Conservation (phyloP, 2,113 vertebrate genomes). For the Herpetotheres cachinnans region DNA sequence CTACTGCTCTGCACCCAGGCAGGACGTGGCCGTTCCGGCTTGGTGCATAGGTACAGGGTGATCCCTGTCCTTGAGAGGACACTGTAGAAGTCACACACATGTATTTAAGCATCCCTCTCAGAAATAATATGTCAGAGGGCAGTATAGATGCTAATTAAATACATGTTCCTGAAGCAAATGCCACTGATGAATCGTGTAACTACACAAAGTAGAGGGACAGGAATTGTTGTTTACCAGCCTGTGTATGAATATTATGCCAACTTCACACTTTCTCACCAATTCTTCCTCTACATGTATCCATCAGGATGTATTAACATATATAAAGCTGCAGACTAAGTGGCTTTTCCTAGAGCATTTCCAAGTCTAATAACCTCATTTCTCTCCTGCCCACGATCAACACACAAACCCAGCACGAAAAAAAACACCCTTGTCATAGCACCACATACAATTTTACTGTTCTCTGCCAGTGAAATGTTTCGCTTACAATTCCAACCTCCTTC, state of each 20-base stretch:
- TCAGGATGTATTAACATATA: background rate
- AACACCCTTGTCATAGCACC: background rate
- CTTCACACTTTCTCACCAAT: background rate
- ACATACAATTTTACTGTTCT: background rate
- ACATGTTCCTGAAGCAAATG: background rate
- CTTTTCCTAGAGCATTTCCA: background rate
- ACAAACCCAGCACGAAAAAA: background rate
- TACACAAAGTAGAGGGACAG: background rate
- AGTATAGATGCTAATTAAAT: background rate
- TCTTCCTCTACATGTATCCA: background rate
- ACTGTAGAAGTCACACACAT: background rate
- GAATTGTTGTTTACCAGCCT: background rate
- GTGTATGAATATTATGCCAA: background rate
- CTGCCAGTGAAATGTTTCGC: background rate
- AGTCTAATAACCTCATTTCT: background rate
- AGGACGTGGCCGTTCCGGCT: background rate
- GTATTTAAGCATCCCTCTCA: background rate
- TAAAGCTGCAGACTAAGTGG: background rate
- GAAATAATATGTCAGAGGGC: background rate
- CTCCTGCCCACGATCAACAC: background rate
- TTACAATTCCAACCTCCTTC: background rate
- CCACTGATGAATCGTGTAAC: background rate
- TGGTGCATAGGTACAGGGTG: fast-evolving
- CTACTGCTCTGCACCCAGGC: background rate
- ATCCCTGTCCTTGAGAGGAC: background rate